Evolutionary conservation across 2,797 vertebrate genomes (phyloP), one percentile per base, ranked within the genome.

Genomic region (Danio jaintianensis): DNA sequence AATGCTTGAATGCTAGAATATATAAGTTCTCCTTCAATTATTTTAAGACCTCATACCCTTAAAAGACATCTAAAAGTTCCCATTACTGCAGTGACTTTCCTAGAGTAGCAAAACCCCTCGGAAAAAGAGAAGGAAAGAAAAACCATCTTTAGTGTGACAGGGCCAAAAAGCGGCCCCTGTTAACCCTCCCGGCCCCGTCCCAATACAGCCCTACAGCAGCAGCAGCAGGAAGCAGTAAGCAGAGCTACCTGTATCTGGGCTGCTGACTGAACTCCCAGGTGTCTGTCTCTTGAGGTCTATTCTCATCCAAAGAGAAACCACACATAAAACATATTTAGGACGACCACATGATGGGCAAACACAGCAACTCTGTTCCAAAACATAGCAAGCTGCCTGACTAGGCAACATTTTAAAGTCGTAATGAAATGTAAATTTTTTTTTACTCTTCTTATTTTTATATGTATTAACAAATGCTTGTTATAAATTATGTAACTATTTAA

Each of bases 181-280:
- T 7, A 29, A 6, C 42, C 71, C 55, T 43, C 52, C 40, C 70
- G 3, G 4, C 52, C 50, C 9, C 7, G 5, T 7, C 45, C 52
- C 45, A 16, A 63, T 48, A 47, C 8, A 69, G 75, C 42, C 29
- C 29, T 29, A 29, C 29, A 29, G 79, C 77, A 79, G 80, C 66
- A 72, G 84, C 77, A 85, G 77, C 85, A 79, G 85, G 73, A 86
- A 81, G 55, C 86, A 64, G 79, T 55, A 56, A 90, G 82, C 83
- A 84, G 43, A 66, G 86, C 93, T 94, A 95, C 93, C 93, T 94
- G 90, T 85, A 90, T 86, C 92, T 93, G 88, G 89, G 82, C 89
- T 93, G 92, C 89, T 91, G 91, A 92, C 55, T 89, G 88, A 93
- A 85, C 83, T 92, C 92, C 93, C 89, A 93, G 89, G 88, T 89